A percentile compares a stretch with the other conserved stretches of the same genome.
phyloP scores from a whole-genome alignment of 64 coral and sea anemone genomes.

The Pachyseris speciosa region DNA sequence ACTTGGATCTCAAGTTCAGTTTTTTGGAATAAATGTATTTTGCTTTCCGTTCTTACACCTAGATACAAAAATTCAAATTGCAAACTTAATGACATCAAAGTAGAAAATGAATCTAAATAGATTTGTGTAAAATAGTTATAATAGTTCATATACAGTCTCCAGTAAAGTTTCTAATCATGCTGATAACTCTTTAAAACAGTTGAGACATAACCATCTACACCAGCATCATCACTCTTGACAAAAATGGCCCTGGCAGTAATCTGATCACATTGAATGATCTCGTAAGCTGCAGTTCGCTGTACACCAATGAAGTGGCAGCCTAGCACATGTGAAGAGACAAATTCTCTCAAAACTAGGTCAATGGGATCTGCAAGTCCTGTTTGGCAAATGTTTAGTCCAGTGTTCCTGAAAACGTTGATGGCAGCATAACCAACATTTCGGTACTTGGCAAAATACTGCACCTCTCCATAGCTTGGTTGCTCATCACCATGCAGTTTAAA shows the following conservation, averaged over 20 bases:
- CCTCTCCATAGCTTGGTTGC: slow-evolving; percentile 40
- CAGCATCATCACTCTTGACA: slow-evolving; percentile 45
- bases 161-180: slow-evolving; percentile 77
- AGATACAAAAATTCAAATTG: too few species aligned
- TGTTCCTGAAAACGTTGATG: slow-evolving; percentile 38
- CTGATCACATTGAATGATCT: slow-evolving; percentile 29
- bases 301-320: slow-evolving; percentile 48
- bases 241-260: slow-evolving; percentile 45
- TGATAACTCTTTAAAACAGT: slow-evolving; percentile 68
- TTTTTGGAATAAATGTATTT: too few species aligned
- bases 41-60: too few species aligned
- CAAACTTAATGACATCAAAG: too few species aligned
- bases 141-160: too few species aligned
- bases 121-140: too few species aligned
- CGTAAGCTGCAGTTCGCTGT: slow-evolving; percentile 48
- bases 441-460: slow-evolving; percentile 57
- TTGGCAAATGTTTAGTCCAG: slow-evolving; percentile 41
- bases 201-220: slow-evolving; percentile 66
- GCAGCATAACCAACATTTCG: slow-evolving; percentile 63
- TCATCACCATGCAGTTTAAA: slow-evolving; percentile 1
- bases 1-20: too few species aligned
- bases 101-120: too few species aligned
- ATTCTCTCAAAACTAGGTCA: slow-evolving; percentile 60
- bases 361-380: slow-evolving; percentile 35
- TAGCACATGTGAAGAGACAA: slow-evolving; percentile 51